phyloP scores from a whole-genome alignment of 2,888 invertebrate genomes.

The Drosophila anomalata region DNA sequence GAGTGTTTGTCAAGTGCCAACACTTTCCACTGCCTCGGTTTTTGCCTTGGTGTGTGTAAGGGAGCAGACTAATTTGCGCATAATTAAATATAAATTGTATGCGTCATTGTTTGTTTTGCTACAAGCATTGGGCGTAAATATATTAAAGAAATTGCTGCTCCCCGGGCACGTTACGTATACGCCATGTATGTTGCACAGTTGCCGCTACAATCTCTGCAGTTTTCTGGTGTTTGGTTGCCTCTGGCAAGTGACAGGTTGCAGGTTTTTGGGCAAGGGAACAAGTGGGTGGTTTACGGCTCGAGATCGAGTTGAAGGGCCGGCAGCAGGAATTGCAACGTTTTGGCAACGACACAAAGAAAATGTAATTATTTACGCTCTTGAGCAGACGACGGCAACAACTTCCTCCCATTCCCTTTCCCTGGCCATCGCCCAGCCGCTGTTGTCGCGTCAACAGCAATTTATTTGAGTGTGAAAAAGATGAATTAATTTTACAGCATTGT shows the following conservation, averaged over 20 bases:
- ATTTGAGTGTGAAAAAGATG: slow-evolving; percentile 80
- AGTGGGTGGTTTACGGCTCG: slow-evolving; percentile 6
- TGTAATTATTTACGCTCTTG: slow-evolving; percentile 80
- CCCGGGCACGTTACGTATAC: slow-evolving; percentile 61
- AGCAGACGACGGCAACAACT: slow-evolving; percentile 61
- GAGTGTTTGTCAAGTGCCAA: slow-evolving; percentile 79
- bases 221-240: slow-evolving; percentile 27
- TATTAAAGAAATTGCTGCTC: slow-evolving; percentile 74
- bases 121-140: slow-evolving; percentile 79
- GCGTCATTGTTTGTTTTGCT: slow-evolving; percentile 68
- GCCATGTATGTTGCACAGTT: slow-evolving; percentile 58
- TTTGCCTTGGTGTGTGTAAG: slow-evolving; percentile 29
- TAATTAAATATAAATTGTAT: slow-evolving; percentile 82
- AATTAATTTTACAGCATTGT: slow-evolving; percentile 81
- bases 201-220: slow-evolving; percentile 26
- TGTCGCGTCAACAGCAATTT: slow-evolving; percentile 79
- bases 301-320: slow-evolving; percentile 23
- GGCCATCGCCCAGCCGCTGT: slow-evolving; percentile 18
- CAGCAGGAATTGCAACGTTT: slow-evolving; percentile 66
- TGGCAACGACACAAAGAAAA: slow-evolving; percentile 76
- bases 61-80: slow-evolving; percentile 75
- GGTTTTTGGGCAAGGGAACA: slow-evolving; percentile 5
- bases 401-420: slow-evolving; percentile 13
- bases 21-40: slow-evolving; percentile 68
- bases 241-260: slow-evolving; percentile 59